Base-by-base conservation (phyloP, 1,140 invertebrate genomes). In the Dryas iulia region DNA sequence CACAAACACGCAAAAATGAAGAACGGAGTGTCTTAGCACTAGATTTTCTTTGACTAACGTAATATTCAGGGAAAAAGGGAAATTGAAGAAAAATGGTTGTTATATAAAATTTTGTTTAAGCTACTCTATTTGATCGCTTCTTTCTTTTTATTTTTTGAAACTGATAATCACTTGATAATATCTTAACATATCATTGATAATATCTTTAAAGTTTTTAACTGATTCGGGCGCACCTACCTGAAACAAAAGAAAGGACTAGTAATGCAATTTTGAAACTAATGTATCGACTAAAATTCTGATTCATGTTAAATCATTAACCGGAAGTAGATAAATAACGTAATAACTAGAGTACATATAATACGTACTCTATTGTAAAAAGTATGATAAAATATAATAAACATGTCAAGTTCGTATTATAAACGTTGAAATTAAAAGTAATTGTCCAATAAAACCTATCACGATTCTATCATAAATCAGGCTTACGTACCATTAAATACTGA, bases 391-490 rank as follows among this genome's bases (percentile, higher is more conserved):
- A 47, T 47, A 47, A 47, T 47, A 47, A 47, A 47, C 14, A 47
- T 10, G 18, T 21, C 39, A 8, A 18, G 39, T 21, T 47, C 21
- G 18, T 47, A 47, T 47, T 3, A 47, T 3, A n/a, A 1, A 47
- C 7, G 14, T 4, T 47, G 39, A 47, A 47, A 47, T 47, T 18
- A 47, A 47, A 47, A 47, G 14, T 47, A 47, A 47, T 47, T 47
- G 39, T 47, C 39, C 39, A 47, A 47, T 47, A 47, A 47, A 47
- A 47, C 39, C 14, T 47, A 35, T 8, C 39, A 47, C 39, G 39
- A 47, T 10, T 47, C 39, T 18, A 21, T 21, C 39, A 47, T 47
- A 47, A 47, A 47, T 47, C 14, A 47, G 21, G 39, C 39, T 47
- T 47, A 47, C 14, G 39, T 47, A 3, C 18, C 14, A 18, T 47